Base-by-base conservation (phyloP, 1,140 invertebrate genomes). In the Drosophila dunni region DNA sequence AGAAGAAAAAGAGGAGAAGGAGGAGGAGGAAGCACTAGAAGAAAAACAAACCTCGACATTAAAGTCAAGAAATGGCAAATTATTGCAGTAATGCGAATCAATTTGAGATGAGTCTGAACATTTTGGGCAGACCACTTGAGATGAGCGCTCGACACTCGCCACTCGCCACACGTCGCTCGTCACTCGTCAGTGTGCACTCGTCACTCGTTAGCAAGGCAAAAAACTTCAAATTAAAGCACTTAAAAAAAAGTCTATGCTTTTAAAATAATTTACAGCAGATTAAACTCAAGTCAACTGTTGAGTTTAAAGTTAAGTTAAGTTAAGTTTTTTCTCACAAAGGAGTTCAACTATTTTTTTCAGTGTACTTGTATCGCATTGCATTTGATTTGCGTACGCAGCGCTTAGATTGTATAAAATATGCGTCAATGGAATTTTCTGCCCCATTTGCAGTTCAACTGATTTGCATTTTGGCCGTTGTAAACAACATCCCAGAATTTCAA, bases 391-490 rank as follows among this genome's bases (percentile, higher is more conserved):
- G 44, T 46, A 36, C 34, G 50, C 20, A 15, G 34, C 33, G 44
- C 7, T 29, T 51, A 42, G 44, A 40, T 61, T 36, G 67, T 65
- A 65, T 71, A 65, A 71, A 72, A 72, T 72, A 72, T 72, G 69
- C 69, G 40, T 51, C 34, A 66, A 51, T 65, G 62, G 62, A 72
- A 72, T 72, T 72, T 72, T 50, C 38, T 66, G 69, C 53, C 63
- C 54, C 69, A 72, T 72, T 72, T 72, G 63, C 63, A 58, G 53
- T 72, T 72, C 33, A 36, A 17, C 46, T 72, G 29, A 72, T 72
- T 72, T 66, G 69, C 69, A 71, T 42, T 29, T 29, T 71, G 51
- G 33, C 20, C 61, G 61, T 42, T 65, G 51, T 71, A 66, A 66
- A 66, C 69, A 72, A 66, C n/a, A 34, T 45, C 44, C 45, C 42